phyloP scores from a whole-genome alignment of 2,113 vertebrate genomes.

The Fulmarus glacialis region DNA sequence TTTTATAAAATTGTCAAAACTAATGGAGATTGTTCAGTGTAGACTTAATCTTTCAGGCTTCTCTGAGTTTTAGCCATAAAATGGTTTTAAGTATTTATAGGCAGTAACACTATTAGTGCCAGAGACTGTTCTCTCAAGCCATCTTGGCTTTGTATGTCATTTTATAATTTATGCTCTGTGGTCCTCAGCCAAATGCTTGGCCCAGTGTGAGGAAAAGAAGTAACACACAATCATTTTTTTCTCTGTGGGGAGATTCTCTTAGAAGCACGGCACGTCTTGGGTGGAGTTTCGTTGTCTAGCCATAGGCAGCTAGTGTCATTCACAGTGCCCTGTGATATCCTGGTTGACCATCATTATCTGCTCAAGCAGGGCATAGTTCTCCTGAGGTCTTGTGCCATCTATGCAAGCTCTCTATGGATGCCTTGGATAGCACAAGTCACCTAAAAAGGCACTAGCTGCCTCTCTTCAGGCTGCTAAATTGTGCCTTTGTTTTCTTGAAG shows the following conservation, averaged over 20 bases:
- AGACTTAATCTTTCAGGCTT: neutral
- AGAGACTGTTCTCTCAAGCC: neutral
- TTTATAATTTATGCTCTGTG: neutral
- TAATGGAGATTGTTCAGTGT: neutral
- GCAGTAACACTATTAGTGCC: neutral
- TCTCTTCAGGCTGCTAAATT: neutral
- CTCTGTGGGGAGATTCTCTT: neutral
- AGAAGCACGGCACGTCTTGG: neutral
- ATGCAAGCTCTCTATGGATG: accelerated
- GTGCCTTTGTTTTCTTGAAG: neutral
- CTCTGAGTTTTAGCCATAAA: neutral
- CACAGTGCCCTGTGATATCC: neutral
- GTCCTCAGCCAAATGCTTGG: neutral
- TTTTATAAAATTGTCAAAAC: neutral
- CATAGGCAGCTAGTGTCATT: neutral
- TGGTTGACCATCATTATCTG: neutral
- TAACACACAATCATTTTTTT: neutral
- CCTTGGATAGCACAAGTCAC: neutral
- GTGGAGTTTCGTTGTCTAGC: neutral
- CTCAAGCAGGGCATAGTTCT: neutral
- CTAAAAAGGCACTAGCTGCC: neutral
- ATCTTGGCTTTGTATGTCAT: neutral
- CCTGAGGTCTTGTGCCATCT: neutral
- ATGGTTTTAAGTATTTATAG: neutral
- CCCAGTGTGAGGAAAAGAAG: neutral